These are phyloP conservation scores for Andrena camellia DNA, from an alignment of 2,888 invertebrate species.

Conservation along the genomic window DNA sequence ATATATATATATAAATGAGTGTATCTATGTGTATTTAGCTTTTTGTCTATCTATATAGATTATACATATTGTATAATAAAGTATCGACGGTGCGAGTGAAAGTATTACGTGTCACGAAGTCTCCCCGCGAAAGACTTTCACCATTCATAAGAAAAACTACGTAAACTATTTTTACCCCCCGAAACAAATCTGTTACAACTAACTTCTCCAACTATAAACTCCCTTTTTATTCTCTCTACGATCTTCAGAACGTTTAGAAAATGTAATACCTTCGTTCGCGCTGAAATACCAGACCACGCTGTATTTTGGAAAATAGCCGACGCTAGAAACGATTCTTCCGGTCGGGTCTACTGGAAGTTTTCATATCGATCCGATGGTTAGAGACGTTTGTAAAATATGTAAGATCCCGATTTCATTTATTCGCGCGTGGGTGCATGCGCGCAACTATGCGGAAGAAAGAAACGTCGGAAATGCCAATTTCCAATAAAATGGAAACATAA, in stretches of 20 bases:
- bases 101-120: slow-evolving; percentile 25
- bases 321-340: slow-evolving; percentile 14
- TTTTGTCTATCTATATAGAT: slow-evolving; percentile 38
- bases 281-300: slow-evolving; percentile 9
- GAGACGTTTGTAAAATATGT: slow-evolving; percentile 10
- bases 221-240: background rate
- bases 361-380: slow-evolving; percentile 24
- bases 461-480: background rate
- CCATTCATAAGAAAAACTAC: background rate
- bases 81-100: slow-evolving; percentile 15
- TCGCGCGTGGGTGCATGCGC: background rate
- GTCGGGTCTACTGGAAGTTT: slow-evolving; percentile 9
- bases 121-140: background rate
- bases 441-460: background rate
- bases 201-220: background rate
- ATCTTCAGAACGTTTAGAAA: background rate
- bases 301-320: slow-evolving; percentile 12
- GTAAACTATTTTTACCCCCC: background rate
- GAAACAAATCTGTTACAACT: background rate
- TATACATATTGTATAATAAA: slow-evolving; percentile 21
- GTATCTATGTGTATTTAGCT: slow-evolving; percentile 42
- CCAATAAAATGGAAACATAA: too few species aligned
- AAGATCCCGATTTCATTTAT: slow-evolving; percentile 6
- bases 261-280: slow-evolving; percentile 35
- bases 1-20: slow-evolving; percentile 22